Conservation (phyloP, 2,797 vertebrate species). For the Hybognathus amarus region DNA sequence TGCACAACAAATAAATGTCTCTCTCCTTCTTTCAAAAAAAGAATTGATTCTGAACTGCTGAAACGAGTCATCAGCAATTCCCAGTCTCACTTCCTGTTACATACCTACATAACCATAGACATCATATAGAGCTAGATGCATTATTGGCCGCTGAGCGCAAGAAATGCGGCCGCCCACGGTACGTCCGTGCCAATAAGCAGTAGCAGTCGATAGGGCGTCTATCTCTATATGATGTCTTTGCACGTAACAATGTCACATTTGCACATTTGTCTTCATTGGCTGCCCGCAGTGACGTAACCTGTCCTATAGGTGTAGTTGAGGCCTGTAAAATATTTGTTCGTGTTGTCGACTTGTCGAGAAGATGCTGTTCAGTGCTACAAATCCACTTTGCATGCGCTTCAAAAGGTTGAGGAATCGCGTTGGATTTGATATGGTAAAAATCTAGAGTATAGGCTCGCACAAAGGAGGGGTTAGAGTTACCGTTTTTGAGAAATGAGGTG, state of each 20-base stretch:
- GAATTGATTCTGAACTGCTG: neutral
- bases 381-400: neutral
- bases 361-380: neutral
- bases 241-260: neutral
- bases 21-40: too few species aligned
- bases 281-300: too few species aligned
- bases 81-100: neutral
- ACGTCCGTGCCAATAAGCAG: too few species aligned
- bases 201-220: too few species aligned
- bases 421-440: neutral
- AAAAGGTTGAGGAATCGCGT: neutral
- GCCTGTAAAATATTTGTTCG: neutral
- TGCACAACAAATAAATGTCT: neutral
- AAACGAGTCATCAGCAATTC: neutral
- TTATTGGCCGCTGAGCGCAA: too few species aligned
- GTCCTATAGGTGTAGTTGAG: neutral
- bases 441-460: neutral
- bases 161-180: too few species aligned
- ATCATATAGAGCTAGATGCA: too few species aligned
- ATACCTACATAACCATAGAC: neutral
- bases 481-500: neutral
- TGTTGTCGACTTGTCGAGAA: neutral
- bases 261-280: too few species aligned
- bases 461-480: neutral
- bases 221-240: too few species aligned